phyloP scores from a whole-genome alignment of 2,888 invertebrate species.

The Galeopsomyia nigrocyanea region DNA sequence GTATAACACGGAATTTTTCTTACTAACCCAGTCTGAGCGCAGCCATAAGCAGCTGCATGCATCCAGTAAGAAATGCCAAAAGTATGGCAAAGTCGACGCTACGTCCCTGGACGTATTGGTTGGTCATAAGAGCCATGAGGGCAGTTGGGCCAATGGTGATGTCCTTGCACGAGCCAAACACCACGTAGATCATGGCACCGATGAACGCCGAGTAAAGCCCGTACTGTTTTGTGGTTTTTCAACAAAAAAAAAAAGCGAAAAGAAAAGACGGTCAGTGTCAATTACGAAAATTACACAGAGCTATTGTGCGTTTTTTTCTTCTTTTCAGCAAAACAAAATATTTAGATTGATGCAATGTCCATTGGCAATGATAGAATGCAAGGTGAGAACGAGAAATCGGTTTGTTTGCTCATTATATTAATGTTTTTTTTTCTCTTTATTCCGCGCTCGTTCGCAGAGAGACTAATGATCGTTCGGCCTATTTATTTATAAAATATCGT shows the following conservation, averaged over 20 bases:
- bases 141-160: constrained; percentile 94
- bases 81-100: constrained; percentile 85
- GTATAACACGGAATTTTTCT: too few relatives aligned
- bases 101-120: constrained; percentile 80
- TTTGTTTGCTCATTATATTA: too few relatives aligned
- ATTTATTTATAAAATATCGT: too few relatives aligned
- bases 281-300: too few relatives aligned
- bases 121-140: constrained; percentile 93
- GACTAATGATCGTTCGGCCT: too few relatives aligned
- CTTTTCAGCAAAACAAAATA: too few relatives aligned
- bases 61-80: constrained; percentile 85
- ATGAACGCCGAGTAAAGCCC: constrained; percentile 95
- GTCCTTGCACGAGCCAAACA: constrained; percentile 91
- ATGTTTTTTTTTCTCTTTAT: too few relatives aligned
- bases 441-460: too few relatives aligned
- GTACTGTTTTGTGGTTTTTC: constrained; percentile 74
- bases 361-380: too few relatives aligned
- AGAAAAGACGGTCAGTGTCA: not conserved
- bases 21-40: constrained; percentile 81
- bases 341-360: too few relatives aligned
- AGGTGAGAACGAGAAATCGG: too few relatives aligned
- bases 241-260: not conserved
- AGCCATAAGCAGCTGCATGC: constrained; percentile 86
- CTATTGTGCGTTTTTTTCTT: too few relatives aligned
- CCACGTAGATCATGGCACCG: constrained; percentile 91